Percentiles rank a stretch among this genome's conserved stretches.
Conservation (phyloP, 2,888 invertebrate species). For the Melieria crassipennis region DNA sequence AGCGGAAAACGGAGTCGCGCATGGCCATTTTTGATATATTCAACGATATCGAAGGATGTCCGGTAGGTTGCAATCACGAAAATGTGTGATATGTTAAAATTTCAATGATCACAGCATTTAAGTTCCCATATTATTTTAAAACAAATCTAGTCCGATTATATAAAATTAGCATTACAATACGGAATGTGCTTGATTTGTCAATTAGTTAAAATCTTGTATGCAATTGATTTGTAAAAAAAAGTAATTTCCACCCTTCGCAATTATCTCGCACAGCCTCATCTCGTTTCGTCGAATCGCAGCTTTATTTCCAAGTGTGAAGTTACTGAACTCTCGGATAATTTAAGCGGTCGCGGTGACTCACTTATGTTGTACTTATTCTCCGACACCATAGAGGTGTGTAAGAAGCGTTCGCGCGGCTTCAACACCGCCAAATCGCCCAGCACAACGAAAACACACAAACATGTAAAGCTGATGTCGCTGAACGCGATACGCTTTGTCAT, state of each 20-base stretch:
- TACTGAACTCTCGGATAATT: conserved; percentile 83
- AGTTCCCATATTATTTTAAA: too few relatives aligned
- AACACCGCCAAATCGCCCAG: conserved; percentile 77
- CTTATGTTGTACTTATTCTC: conserved; percentile 93
- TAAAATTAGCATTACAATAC: background rate
- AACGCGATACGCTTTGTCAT: conserved; percentile 91
- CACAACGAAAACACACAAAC: conserved; percentile 87
- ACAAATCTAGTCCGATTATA: too few relatives aligned
- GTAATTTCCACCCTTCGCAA: background rate
- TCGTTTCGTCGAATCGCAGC: conserved; percentile 91
- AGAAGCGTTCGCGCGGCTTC: conserved; percentile 81
- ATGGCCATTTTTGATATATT: conserved; percentile 97
- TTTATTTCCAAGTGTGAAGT: conserved; percentile 91
- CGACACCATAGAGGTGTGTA: conserved; percentile 93
- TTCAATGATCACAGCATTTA: background rate
- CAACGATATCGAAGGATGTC: conserved; percentile 98
- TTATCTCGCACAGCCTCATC: conserved; percentile 73
- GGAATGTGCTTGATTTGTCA: background rate
- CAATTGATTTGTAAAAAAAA: too few relatives aligned
- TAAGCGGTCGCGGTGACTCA: conserved; percentile 87
- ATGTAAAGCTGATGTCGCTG: conserved; percentile 88
- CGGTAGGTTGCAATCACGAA: conserved; percentile 69
- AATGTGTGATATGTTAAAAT: background rate
- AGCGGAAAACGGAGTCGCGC: conserved; percentile 94
- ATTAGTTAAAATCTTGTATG: background rate